Evolutionary conservation across 1,140 invertebrate genomes (phyloP), one percentile per base, ranked within the genome.

Genomic region (Zaprionus gabonicus): DNA sequence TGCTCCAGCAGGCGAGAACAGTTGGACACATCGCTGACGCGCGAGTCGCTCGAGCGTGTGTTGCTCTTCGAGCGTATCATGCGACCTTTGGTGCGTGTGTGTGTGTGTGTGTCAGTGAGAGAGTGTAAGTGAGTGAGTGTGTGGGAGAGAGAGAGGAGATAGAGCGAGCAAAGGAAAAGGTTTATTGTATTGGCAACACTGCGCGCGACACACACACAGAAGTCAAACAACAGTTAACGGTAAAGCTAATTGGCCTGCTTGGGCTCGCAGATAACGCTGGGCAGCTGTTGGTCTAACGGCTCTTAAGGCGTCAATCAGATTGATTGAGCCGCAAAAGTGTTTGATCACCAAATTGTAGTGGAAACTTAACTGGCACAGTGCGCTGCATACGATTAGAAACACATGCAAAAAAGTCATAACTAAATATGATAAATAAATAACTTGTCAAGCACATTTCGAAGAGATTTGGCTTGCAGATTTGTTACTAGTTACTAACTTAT

Each of bases 11-110:
- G 66, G 46, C 91, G 79, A 53, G 91, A 92, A 63, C 91, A 91
- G 78, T 85, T 92, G 55, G 91, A 92, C 25, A 88, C 91, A 70
- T 92, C 91, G 67, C 91, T 92, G 69, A 92, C 90, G 49, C 91
- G 88, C 55, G 91, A 92, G 56, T 92, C 91, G 69, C 91, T 92
- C 51, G 91, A 92, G 49, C 91, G 86, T 44, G 91, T 92, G 67
- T 92, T 92, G 78, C 91, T 92, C 71, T 92, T 92, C 25, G 91
- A 92, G 49, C 91, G 88, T 78, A 85, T 92, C 91, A 92, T 92
- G 65, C 91, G 91, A 74, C 91, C 91, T 92, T 81, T 66, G 41
- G 34, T 34, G 28, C 34, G 69, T 51, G 38, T 20, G 20, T 36
- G 31, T 20, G 20, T 36, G 31, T 44, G n/a, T 27, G 23, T 57